Percentiles rank a stretch among this genome's conserved stretches.
These are phyloP conservation scores for Nothura maculosa DNA, from an alignment of 2,797 vertebrate species.

Conservation along the genomic window DNA sequence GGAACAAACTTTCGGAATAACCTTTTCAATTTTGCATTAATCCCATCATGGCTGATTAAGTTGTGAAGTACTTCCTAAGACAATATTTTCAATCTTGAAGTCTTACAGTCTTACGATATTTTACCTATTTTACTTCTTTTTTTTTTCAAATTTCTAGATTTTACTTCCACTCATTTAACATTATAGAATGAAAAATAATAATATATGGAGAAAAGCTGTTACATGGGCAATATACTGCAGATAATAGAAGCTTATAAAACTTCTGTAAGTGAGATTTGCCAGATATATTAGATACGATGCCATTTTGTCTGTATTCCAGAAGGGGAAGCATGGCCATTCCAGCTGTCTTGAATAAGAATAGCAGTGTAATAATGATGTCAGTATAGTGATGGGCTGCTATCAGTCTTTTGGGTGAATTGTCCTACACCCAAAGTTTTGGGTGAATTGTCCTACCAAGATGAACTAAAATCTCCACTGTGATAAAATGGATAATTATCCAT, in stretches of 20 bases:
- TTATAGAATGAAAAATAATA: not conserved
- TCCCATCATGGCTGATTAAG: not conserved
- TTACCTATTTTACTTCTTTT: not conserved
- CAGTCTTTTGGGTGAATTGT: not conserved
- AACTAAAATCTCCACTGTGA: not conserved
- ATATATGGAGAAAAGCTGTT: not conserved
- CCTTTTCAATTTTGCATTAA: not conserved
- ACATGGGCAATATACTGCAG: not conserved
- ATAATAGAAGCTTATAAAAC: not conserved
- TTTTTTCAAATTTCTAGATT: not conserved
- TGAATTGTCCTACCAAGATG: not conserved
- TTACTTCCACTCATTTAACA: not conserved
- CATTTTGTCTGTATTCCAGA: not conserved
- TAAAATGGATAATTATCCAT: not conserved
- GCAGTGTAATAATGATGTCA: not conserved
- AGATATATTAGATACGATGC: not conserved
- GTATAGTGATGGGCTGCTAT: not conserved
- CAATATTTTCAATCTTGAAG: not conserved
- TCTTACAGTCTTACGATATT: not conserved
- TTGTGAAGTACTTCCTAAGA: not conserved
- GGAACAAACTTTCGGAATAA: not conserved
- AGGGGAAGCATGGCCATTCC: not conserved
- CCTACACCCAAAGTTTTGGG: not conserved
- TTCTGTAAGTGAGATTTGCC: not conserved
- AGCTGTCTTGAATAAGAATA: not conserved